These are phyloP conservation scores for Anastatus disparis DNA, from an alignment of 1,140 invertebrate genomes.

Conservation along the genomic window DNA sequence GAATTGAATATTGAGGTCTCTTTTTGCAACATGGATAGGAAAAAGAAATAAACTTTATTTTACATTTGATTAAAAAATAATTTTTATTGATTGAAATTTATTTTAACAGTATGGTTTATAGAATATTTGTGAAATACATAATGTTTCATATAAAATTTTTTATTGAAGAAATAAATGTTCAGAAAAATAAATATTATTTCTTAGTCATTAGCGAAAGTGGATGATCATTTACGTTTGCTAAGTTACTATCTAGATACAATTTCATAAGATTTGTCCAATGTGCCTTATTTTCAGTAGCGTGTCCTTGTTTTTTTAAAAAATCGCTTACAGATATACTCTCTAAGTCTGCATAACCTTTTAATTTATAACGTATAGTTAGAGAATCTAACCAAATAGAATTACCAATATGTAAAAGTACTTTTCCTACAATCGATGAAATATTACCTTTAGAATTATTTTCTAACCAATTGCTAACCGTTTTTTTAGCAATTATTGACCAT, in stretches of 20 bases:
- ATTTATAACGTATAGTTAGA: constrained; percentile 52
- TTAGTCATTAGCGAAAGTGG: too few relatives aligned
- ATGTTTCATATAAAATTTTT: too few relatives aligned
- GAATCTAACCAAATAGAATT: constrained; percentile 60
- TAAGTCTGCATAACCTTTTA: constrained; percentile 50
- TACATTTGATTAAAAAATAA: too few relatives aligned
- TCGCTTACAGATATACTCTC: constrained; percentile 47
- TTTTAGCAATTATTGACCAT: constrained; percentile 55
- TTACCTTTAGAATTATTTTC: constrained; percentile 36
- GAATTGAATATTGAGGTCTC: too few relatives aligned
- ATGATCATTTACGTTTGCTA: constrained; percentile 41
- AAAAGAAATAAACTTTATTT: too few relatives aligned
- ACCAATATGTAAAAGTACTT: constrained; percentile 54
- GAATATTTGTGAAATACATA: too few relatives aligned
- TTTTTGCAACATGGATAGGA: too few relatives aligned
- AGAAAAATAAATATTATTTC: too few relatives aligned
- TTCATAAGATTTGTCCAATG: constrained; percentile 49
- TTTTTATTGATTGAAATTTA: too few relatives aligned
- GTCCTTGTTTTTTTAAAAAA: constrained; percentile 47
- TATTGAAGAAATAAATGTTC: too few relatives aligned
- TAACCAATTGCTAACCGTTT: constrained; percentile 51
- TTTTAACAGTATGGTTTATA: too few relatives aligned
- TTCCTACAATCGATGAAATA: constrained; percentile 50
- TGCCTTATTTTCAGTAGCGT: constrained; percentile 48
- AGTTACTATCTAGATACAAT: constrained; percentile 43